These are phyloP conservation scores for Epizoanthus ramosus DNA, from an alignment of 92 coral and sea anemone genomes.

Conservation along the genomic window DNA sequence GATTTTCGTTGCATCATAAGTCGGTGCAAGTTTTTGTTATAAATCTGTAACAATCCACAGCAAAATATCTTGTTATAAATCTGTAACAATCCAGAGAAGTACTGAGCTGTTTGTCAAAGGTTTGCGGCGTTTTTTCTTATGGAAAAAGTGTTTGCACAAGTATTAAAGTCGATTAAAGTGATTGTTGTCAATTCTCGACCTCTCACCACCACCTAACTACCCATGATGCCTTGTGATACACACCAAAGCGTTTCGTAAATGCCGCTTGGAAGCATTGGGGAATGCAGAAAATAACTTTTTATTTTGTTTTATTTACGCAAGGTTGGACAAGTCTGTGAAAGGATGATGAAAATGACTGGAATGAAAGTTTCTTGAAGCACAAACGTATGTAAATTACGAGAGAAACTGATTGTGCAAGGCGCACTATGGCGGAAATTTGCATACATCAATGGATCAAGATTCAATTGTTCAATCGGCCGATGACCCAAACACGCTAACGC, in stretches of 20 bases:
- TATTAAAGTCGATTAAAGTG: not conserved
- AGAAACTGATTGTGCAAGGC: constrained; percentile 25
- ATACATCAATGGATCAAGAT: constrained; percentile 26
- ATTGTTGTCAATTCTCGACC: constrained; percentile 12
- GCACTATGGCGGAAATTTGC: constrained; percentile 17
- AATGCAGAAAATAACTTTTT: not conserved
- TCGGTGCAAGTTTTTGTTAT: not conserved
- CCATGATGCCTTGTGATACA: constrained; percentile 30
- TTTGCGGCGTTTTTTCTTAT: constrained; percentile 16
- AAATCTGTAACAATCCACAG: not conserved
- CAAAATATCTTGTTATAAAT: not conserved
- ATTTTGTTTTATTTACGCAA: not conserved
- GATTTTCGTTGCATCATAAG: not conserved
- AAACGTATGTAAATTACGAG: constrained; percentile 25
- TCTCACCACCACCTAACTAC: not conserved
- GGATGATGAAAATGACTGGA: not conserved
- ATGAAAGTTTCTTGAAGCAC: constrained; percentile 3
- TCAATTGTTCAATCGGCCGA: constrained; percentile 30
- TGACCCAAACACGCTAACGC: constrained; percentile 17
- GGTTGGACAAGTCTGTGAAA: not conserved
- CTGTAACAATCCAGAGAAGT: not conserved
- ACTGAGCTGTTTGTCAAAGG: not conserved
- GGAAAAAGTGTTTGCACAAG: constrained; percentile 15
- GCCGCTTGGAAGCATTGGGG: not conserved
- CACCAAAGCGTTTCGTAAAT: not conserved